A percentile compares a stretch with the other conserved stretches of the same genome.
Evolutionary conservation across 2,797 vertebrate genomes (phyloP).

Genomic region (Tiaroga cobitis): DNA sequence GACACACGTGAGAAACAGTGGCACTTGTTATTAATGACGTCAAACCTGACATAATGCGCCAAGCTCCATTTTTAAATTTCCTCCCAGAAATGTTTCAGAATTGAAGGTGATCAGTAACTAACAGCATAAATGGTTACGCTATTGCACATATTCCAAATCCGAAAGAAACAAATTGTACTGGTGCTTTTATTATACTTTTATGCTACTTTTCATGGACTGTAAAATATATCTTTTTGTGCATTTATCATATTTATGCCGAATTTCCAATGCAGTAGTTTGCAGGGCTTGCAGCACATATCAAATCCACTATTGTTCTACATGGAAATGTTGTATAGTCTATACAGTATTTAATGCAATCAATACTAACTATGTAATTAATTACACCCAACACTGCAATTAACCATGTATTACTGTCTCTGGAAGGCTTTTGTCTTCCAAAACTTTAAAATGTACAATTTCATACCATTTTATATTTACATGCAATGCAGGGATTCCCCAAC

Average conservation of each 20-base stretch:
- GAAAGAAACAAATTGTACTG: background rate
- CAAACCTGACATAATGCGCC: too few relatives aligned
- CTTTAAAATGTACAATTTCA: background rate
- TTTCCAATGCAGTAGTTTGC: background rate
- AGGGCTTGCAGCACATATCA: background rate
- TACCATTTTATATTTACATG: background rate
- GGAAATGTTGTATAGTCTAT: too few relatives aligned
- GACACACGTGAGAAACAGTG: too few relatives aligned
- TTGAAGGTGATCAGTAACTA: background rate
- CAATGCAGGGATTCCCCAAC: background rate
- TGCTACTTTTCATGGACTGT: background rate
- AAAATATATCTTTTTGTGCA: background rate
- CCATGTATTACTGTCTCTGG: background rate
- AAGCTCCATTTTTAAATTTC: background rate
- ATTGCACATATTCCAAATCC: background rate
- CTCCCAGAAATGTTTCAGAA: background rate
- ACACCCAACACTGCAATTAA: background rate
- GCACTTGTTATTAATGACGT: too few relatives aligned
- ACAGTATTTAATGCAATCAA: background rate
- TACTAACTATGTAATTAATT: too few relatives aligned
- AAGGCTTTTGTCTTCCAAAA: background rate
- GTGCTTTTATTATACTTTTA: background rate
- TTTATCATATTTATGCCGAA: background rate
- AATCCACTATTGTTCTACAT: too few relatives aligned
- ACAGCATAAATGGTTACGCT: too few relatives aligned